phyloP scores from a whole-genome alignment of 2,888 invertebrate species.

The Latrodectus elegans region DNA sequence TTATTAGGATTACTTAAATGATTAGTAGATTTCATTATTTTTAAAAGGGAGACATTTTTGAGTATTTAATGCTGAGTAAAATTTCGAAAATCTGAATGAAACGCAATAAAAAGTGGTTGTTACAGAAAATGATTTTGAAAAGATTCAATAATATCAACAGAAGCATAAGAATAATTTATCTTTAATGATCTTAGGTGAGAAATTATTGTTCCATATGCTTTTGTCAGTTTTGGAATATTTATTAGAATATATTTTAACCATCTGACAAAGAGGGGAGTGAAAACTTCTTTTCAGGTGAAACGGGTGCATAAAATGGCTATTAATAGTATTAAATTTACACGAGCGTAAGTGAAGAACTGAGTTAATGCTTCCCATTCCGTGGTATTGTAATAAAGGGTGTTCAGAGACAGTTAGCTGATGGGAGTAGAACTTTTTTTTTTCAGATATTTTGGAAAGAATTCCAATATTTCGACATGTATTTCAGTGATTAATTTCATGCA shows the following conservation, averaged over 20 bases:
- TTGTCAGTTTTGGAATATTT: conserved; percentile 59
- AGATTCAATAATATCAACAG: conserved; percentile 49
- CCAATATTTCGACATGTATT: too few relatives aligned
- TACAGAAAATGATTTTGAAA: conserved; percentile 38
- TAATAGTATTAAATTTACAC: conserved; percentile 22
- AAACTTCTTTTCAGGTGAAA: conserved; percentile 45
- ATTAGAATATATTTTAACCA: conserved; percentile 51
- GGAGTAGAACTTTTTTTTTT: too few relatives aligned
- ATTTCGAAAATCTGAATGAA: not conserved
- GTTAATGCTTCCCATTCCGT: too few relatives aligned
- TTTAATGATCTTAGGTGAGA: conserved; percentile 57
- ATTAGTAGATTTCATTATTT: too few relatives aligned
- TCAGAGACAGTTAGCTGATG: too few relatives aligned
- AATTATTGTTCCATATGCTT: conserved; percentile 52
- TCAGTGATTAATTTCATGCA: too few relatives aligned
- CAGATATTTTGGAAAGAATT: too few relatives aligned
- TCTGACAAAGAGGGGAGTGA: conserved; percentile 29
- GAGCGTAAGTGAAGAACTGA: conserved; percentile 29
- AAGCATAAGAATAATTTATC: conserved; percentile 42
- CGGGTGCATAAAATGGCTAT: conserved; percentile 59
- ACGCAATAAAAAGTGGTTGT: conserved; percentile 15
- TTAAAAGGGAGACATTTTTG: too few relatives aligned
- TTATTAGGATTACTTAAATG: too few relatives aligned
- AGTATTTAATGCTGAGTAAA: too few relatives aligned
- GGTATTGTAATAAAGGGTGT: too few relatives aligned